Evolutionary conservation across 2,888 invertebrate genomes (phyloP), one percentile per base, ranked within the genome.

Genomic region (Xylota sylvarum): DNA sequence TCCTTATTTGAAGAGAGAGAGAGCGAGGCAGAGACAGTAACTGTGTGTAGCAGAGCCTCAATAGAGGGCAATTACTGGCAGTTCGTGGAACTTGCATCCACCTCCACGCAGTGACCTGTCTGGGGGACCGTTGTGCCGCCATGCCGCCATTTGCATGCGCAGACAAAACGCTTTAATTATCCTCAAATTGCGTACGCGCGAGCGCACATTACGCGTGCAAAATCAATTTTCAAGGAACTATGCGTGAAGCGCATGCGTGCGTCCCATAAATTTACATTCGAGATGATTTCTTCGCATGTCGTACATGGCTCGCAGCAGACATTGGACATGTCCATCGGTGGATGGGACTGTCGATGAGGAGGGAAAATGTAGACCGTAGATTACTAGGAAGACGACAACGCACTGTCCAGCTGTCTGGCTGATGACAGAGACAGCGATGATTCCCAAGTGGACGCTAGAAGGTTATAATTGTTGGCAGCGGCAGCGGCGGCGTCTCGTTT

Each of bases 211-310:
- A 72, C 76, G 82, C 85, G 86, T 82, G 86, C 77, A 82, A 67
- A 86, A 69, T 82, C 60, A 74, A 79, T 82, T 86, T 86, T 86
- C 86, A 86, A 27, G 48, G 86, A 86, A 86, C 86, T 86, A 86
- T 86, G 86, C 86, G 86, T 86, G 77, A 77, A 86, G 86, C 78
- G 43, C 82, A 86, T 86, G 86, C 86, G 86, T 86, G 86, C 86
- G 86, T 82, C 77, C 86, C 86, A 86, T 86, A 86, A 86, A 86
- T 86, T 86, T 86, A 82, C 86, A 86, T 82, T 82, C 82, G 72
- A 78, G 86, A 86, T 86, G 86, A 86, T 86, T 86, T 80, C 86
- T 77, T 52, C 50, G 64, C 74, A 56, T 73, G 74, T 82, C 30
- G 43, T 52, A 82, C 67, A 70, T 52, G 69, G 56, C 35, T 46